Evolutionary conservation across 2,797 vertebrate species (phyloP).

Genomic region (Sciurus carolinensis): DNA sequence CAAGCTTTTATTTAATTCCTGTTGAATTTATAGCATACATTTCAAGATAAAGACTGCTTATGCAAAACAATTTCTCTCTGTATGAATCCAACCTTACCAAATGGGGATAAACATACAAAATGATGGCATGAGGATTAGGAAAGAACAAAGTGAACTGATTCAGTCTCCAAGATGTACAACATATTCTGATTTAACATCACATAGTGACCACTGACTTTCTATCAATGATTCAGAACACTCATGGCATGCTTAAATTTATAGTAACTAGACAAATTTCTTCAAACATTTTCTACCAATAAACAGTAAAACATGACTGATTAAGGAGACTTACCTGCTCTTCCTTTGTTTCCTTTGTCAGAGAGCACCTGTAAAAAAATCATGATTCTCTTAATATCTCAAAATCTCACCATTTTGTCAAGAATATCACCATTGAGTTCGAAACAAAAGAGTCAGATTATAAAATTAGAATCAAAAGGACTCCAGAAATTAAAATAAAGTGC

Average conservation of each 20-base stretch:
- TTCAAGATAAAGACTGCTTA: conserved; percentile 18
- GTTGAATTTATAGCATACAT: not conserved
- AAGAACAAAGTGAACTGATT: not conserved
- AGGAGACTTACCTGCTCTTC: conserved; percentile 86
- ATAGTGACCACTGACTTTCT: not conserved
- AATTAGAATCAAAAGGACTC: not conserved
- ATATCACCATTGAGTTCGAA: conserved; percentile 1
- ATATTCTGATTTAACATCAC: not conserved
- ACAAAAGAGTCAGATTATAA: not conserved
- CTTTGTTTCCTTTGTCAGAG: conserved; percentile 81
- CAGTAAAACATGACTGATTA: not conserved
- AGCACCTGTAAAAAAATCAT: conserved; percentile 84
- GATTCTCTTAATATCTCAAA: conserved; percentile 76
- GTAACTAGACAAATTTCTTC: not conserved
- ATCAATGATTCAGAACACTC: not conserved
- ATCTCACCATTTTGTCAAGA: conserved; percentile 42
- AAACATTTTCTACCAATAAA: conserved; percentile 48
- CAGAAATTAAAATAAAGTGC: conserved; percentile 25
- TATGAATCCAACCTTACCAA: not conserved
- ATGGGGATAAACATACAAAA: not conserved
- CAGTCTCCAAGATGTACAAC: not conserved
- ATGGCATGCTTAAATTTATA: not conserved
- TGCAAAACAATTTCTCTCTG: not conserved
- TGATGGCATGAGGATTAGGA: not conserved
- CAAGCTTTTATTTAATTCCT: conserved; percentile 9